Evolutionary conservation across 2,888 invertebrate genomes (phyloP).

Genomic region (Myopa tessellatipennis): DNA sequence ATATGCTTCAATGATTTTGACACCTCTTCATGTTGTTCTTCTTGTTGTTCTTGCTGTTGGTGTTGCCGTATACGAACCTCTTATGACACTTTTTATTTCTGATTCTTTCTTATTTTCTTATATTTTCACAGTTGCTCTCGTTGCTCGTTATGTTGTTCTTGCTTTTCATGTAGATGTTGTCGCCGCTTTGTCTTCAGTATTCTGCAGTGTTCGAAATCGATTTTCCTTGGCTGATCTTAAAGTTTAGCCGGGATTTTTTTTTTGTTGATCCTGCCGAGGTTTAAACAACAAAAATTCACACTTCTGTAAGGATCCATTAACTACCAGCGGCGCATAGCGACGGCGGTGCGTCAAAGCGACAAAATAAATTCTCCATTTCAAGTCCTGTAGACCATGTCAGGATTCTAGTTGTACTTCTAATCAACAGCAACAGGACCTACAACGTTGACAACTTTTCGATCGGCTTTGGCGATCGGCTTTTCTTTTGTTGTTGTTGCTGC

Average conservation of each 20-base stretch:
- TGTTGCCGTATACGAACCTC: not conserved
- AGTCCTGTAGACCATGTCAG: constrained; percentile 4
- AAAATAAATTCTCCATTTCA: constrained; percentile 16
- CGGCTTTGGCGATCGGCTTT: constrained; percentile 9
- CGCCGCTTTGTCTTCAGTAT: not conserved
- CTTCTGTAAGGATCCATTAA: constrained; percentile 5
- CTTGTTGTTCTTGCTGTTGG: constrained; percentile 6
- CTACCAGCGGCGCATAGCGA: constrained; percentile 10
- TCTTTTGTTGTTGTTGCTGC: not conserved
- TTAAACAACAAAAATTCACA: no score
- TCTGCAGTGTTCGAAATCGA: constrained; percentile 18
- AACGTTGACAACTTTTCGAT: constrained; percentile 2
- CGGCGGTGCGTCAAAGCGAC: constrained; percentile 30
- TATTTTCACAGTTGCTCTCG: constrained; percentile 4
- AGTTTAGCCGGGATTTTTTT: not conserved
- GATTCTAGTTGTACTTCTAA: not conserved
- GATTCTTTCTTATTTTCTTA: not conserved
- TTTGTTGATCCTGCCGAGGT: not conserved
- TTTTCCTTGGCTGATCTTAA: constrained; percentile 31
- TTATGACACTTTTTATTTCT: not conserved
- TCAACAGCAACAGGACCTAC: constrained; percentile 23
- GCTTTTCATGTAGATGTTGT: constrained; percentile 6
- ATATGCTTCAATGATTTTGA: constrained; percentile 60
- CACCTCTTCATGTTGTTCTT: constrained; percentile 49
- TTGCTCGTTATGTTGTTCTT: not conserved